Evolutionary conservation across 2,888 invertebrate genomes (phyloP), one percentile per base, ranked within the genome.

Genomic region (Megastigmus dorsalis): DNA sequence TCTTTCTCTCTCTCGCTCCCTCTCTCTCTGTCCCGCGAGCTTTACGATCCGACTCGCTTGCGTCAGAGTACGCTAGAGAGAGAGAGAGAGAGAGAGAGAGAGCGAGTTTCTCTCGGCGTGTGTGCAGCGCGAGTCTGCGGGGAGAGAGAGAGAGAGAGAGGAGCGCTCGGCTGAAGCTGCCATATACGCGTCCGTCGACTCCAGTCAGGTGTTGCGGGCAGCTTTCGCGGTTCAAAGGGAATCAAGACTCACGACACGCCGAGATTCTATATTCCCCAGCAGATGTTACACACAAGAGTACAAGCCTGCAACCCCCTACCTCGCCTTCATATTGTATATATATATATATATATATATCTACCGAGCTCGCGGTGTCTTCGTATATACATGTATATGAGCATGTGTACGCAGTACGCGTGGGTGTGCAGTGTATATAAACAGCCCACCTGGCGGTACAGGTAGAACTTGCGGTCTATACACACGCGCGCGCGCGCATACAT

Each of bases 171-270:
- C n/a, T n/a, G n/a, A 77, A 80, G 77, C 79, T 81, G 81, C 77
- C 82, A 79, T 79, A 83, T 81, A 82, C 79, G 81, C 80, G 80
- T 79, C 80, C 80, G 79, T 79, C 82, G 80, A 82, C 82, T 83
- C 82, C 82, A 82, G 85, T 86, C 86, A 85, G 85, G 84, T 86
- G 85, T 85, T 84, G 83, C 80, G 82, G 81, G 82, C 84, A 84
- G 84, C 80, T 82, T 79, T 78, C 80, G 80, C 79, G 79, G 80
- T 80, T 86, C 85, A 84, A 84, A 85, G 84, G 81, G 81, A 83
- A 82, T 82, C 84, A 81, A 81, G 81, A 80, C 66, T 38, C 62
- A 43, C 6, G 59, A 65, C 28, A 60, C 30, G 15, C 30, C 9
- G 23, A 36, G 33, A 55, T 55, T 55, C 55, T 55, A 36, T 55